A percentile compares a stretch with the other conserved stretches of the same genome.
Conservation (phyloP, 2,797 vertebrate species). For the Pangasius sanitwongsei region DNA sequence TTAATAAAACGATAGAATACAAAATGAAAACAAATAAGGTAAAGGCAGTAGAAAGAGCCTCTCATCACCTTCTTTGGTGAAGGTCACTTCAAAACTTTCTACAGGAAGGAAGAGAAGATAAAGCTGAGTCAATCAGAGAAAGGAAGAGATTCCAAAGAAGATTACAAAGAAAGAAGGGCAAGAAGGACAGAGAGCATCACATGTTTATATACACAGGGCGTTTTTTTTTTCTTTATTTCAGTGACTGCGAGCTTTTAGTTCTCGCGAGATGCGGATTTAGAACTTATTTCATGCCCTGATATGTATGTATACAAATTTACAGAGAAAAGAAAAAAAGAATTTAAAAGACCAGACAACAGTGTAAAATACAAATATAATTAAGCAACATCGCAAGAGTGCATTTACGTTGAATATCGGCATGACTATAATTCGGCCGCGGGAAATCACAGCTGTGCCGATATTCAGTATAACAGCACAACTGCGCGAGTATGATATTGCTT, state of each 20-base stretch:
- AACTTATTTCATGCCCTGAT: not conserved
- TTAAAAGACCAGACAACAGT: not conserved
- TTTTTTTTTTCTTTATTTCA: not conserved
- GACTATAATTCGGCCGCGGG: not conserved
- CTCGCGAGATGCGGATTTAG: not conserved
- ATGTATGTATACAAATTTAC: not conserved
- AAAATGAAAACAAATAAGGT: conserved; percentile 60
- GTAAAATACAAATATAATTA: not conserved
- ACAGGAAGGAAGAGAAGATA: conserved; percentile 97
- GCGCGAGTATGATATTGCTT: not conserved
- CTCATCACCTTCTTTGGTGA: conserved; percentile 99
- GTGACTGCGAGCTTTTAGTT: not conserved
- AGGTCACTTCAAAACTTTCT: conserved; percentile 99
- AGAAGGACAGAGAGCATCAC: conserved; percentile 56
- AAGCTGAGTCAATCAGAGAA: conserved; percentile 92
- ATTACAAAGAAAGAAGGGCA: conserved; percentile 64
- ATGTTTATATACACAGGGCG: conserved; percentile 57
- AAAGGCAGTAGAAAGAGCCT: conserved; percentile 92
- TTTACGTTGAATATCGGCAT: not conserved
- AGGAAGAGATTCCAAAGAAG: conserved; percentile 70
- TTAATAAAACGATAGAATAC: conserved; percentile 82
- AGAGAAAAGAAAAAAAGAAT: not conserved
- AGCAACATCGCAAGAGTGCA: not conserved
- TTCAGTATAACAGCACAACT: not conserved
- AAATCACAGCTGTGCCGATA: not conserved